phyloP scores from a whole-genome alignment of 2,888 invertebrate genomes.

The Drosophila koepferae region DNA sequence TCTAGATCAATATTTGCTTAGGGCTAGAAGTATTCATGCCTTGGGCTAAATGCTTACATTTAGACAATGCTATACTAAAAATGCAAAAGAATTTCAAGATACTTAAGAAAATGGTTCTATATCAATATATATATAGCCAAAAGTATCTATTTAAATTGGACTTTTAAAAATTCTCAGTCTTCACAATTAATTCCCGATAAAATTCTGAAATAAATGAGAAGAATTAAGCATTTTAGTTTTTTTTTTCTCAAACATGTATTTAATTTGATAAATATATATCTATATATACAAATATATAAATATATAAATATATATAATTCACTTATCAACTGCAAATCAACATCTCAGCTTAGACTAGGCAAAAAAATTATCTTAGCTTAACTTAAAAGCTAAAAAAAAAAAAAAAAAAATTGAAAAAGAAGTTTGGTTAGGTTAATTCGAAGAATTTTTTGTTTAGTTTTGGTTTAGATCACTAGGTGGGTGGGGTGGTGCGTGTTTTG shows the following conservation, averaged over 20 bases:
- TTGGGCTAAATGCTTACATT: too few relatives aligned
- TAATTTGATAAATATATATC: slow-evolving; percentile 19
- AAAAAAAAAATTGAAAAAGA: slow-evolving; percentile 1
- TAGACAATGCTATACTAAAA: too few relatives aligned
- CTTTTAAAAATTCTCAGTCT: too few relatives aligned
- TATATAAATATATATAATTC: slow-evolving; percentile 22
- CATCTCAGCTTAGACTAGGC: slow-evolving; percentile 43
- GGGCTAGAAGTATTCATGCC: too few relatives aligned
- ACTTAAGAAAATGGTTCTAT: too few relatives aligned
- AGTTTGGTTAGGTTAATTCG: not conserved
- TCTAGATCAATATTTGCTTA: too few relatives aligned
- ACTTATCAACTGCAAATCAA: slow-evolving; percentile 39
- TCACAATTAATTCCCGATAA: too few relatives aligned
- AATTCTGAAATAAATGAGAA: not conserved
- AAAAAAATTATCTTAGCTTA: slow-evolving; percentile 54
- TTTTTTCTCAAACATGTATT: slow-evolving; percentile 7
- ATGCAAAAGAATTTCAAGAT: too few relatives aligned
- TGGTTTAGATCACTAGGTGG: slow-evolving; percentile 44
- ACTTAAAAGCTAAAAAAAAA: slow-evolving; percentile 28
- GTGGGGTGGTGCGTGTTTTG: not conserved
- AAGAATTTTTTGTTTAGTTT: slow-evolving; percentile 31
- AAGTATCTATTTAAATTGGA: too few relatives aligned
- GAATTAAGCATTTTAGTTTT: not conserved
- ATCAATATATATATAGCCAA: too few relatives aligned
- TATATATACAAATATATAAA: slow-evolving; percentile 17